phyloP scores from a whole-genome alignment of 2,113 vertebrate genomes.

The Phocoena phocoena region DNA sequence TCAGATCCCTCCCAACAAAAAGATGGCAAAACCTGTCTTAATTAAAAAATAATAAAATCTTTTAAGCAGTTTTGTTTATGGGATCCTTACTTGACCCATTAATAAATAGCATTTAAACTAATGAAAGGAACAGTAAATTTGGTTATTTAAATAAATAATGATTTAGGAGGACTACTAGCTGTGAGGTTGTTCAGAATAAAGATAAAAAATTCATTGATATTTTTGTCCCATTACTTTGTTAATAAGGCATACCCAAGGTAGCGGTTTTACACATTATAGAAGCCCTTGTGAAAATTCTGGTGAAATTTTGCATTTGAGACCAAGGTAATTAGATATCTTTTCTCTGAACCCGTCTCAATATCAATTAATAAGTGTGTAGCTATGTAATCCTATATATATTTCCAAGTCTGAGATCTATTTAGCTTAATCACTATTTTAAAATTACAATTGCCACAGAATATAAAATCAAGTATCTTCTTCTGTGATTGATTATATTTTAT shows the following conservation, averaged over 20 bases:
- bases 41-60: background rate
- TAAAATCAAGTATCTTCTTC: background rate
- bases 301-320: background rate
- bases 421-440: background rate
- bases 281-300: background rate
- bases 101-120: background rate
- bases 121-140: background rate
- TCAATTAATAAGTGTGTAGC: background rate
- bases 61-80: background rate
- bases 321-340: background rate
- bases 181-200: background rate
- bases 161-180: background rate
- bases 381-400: background rate
- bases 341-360: background rate
- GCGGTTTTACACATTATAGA: background rate
- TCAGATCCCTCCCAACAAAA: background rate
- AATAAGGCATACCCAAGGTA: background rate
- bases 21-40: background rate
- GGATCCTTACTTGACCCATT: background rate
- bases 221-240: background rate
- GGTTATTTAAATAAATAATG: background rate
- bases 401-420: background rate
- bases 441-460: background rate
- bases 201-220: background rate
- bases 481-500: background rate